Evolutionary conservation across 2,113 vertebrate genomes (phyloP), one percentile per base, ranked within the genome.

Genomic region (Pterocles orientalis): DNA sequence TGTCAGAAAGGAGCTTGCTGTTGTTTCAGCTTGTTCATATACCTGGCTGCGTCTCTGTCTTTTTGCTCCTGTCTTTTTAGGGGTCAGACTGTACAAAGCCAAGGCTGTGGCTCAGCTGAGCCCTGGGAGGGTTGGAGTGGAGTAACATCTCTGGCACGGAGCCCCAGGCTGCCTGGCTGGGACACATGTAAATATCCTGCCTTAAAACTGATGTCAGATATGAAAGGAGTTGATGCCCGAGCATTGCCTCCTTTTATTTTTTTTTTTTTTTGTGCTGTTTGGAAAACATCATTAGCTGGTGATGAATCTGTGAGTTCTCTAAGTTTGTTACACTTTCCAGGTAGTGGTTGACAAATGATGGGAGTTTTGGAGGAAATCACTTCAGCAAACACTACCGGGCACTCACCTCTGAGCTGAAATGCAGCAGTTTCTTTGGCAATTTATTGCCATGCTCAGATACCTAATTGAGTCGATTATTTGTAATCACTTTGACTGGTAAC

Each of bases 81-180:
- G 48, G 58, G 54, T 88, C 25, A 31, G 82, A 3, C 1, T 41
- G 51, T 61, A 41, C 90, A 45, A 18, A 57, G 50, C 12, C 26
- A 16, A 8, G 19, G 75, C 33, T 34, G 41, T 36, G 45, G 50
- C 61, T 57, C 36, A 4, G 47, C 5, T 56, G 19, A 0, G 10
- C 29, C 28, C 36, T 41, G 31, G 29, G 9, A 51, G 24, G 39
- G 58, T 0, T 34, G 43, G 39, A 4, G 12, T 3, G 39, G 10
- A 12, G 60, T 8, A 34, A 2, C 10, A 4, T 4, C 58, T 50
- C 43, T 17, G 3, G 2, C 24, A 0, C 0, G 6, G 76, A 81
- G 54, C 62, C 36, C 26, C 6, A 0, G 47, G 31, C 50, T 45
- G 26, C 21, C 48, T 13, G 7, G 0, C 47, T 62, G 28, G 34